Base-by-base conservation (phyloP, 2,888 invertebrate species). In the Gari tellinella region DNA sequence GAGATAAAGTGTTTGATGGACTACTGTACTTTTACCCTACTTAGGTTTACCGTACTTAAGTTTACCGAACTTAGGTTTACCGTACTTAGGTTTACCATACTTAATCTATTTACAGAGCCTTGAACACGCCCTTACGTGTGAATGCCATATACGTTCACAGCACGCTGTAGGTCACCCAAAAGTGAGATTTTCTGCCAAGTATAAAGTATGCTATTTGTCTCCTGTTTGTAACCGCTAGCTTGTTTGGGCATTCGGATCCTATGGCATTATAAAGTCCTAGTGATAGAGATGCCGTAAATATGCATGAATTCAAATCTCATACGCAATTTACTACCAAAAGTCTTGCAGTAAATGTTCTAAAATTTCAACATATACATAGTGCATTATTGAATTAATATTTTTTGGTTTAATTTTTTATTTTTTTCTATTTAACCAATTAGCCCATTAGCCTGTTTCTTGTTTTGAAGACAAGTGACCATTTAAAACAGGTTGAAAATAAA, bases 51-150 rank as follows among this genome's bases (percentile, higher is more conserved):
- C 31, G 31, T 31, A 31, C 43, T 43, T 19, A 5, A 15, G 19
- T 78, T 49, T 61, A 73, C 78, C 73, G 78, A 78, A 64, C 43
- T 61, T 78, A 12, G 41, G n/a, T n/a, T n/a, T n/a, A n/a, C n/a
- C n/a, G n/a, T n/a, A n/a, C n/a, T 31, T 4, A 31, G 31, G 31
- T 31, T 31, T 31, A 31, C 31, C 31, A 10, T 31, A 31, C 43
- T 43, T 19, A 5, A 15, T 43, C 43, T 23, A 38, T 78, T 49
- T 61, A 73, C 78, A 78, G 78, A 78, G 67, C 43, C 64, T 78
- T n/a, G 41, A 70, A 45, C 61, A 73, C 51, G 78, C 73, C 25
- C 63, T 78, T 21, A 46, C 67, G n/a, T 78, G 78, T 70, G 73
- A 73, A 21, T 78, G 78, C 61, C 40, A 60, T 31, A 78, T 64